Conservation (phyloP, 2,113 vertebrate genomes). For the Shinisaurus crocodilurus region DNA sequence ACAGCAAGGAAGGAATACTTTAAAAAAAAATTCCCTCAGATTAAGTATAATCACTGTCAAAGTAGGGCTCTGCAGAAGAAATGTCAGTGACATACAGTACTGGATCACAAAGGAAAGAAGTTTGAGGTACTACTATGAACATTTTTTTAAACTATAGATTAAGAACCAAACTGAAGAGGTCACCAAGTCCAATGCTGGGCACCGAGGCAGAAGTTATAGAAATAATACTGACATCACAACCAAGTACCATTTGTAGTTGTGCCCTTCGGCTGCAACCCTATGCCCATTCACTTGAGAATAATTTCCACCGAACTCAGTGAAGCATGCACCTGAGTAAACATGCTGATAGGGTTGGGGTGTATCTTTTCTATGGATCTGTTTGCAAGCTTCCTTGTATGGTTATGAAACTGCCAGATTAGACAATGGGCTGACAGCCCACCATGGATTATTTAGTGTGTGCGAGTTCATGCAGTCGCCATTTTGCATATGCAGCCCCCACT, state of each 20-base stretch:
- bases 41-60: neutral
- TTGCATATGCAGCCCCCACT: too few species aligned
- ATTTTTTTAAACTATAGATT: neutral
- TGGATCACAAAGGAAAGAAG: neutral
- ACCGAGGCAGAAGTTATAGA: neutral
- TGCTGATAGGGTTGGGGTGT: too few species aligned
- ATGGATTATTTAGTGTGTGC: too few species aligned
- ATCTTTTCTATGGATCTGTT: too few species aligned
- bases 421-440: neutral
- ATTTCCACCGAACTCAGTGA: neutral
- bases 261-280: neutral
- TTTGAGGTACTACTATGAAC: neutral
- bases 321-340: neutral
- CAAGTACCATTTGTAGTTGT: neutral
- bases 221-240: too few species aligned
- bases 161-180: neutral
- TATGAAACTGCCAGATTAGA: too few species aligned
- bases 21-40: neutral
- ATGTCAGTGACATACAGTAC: neutral
- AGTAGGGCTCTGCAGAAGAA: neutral
- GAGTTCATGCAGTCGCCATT: too few species aligned
- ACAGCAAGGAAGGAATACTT: slow-evolving; percentile 16
- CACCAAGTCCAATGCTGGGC: neutral
- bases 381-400: too few species aligned
- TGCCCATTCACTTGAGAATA: neutral